phyloP scores from a whole-genome alignment of 2,797 vertebrate species.

The Agapornis canus region DNA sequence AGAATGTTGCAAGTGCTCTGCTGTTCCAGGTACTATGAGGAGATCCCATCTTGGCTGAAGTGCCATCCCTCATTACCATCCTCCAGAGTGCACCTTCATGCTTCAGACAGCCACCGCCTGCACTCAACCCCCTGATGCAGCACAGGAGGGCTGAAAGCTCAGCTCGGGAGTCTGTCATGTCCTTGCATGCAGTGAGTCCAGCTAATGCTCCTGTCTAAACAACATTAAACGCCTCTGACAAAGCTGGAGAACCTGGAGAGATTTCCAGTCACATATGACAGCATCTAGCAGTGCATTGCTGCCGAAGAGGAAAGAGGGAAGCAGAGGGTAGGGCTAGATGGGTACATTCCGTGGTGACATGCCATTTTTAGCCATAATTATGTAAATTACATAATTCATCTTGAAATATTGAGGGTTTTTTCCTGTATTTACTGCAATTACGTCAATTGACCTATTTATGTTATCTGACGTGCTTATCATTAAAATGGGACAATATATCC shows the following conservation, averaged over 20 bases:
- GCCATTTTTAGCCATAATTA: conserved; percentile 75
- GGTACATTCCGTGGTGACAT: conserved; percentile 52
- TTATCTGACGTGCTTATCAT: conserved; percentile 74
- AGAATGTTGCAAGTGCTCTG: background rate
- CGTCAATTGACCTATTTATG: conserved; percentile 80
- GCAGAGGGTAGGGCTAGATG: conserved; percentile 25
- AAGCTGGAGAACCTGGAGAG: conserved; percentile 2
- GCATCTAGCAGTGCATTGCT: background rate
- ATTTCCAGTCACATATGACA: conserved; percentile 15
- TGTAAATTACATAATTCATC: conserved; percentile 73
- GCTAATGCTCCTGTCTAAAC: background rate
- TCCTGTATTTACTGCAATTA: conserved; percentile 76
- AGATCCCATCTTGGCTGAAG: background rate
- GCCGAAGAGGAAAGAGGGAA: background rate
- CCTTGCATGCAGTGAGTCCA: background rate
- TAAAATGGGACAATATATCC: conserved; percentile 77
- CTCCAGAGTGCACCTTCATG: background rate
- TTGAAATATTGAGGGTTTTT: conserved; percentile 68
- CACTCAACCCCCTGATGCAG: background rate
- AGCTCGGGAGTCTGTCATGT: background rate
- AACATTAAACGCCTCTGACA: background rate
- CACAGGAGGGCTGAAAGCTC: fast-evolving
- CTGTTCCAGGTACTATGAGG: background rate
- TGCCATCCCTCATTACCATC: background rate
- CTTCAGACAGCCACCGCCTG: background rate